These are phyloP conservation scores for Phengaris arion DNA, from an alignment of 2,888 invertebrate genomes.

Conservation along the genomic window DNA sequence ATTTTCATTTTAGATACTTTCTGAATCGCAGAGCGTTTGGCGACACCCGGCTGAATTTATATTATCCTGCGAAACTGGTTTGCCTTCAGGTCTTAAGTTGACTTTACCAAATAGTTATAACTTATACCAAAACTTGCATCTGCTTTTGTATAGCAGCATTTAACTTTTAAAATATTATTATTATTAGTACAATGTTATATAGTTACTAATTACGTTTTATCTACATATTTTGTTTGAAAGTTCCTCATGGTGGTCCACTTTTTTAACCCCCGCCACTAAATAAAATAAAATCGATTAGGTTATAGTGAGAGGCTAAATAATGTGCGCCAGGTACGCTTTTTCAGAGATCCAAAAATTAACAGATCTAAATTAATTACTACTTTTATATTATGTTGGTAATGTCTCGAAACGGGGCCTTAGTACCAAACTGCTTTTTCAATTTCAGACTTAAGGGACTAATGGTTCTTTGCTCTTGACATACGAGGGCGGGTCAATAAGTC, in stretches of 20 bases:
- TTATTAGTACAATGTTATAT: neutral
- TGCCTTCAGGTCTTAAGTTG: neutral
- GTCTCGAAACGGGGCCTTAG: neutral
- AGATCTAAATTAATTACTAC: neutral
- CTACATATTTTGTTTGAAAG: no score
- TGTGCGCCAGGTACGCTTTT: no score
- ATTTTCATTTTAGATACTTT: conserved; percentile 1
- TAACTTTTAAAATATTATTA: neutral
- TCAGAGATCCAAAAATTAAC: no score
- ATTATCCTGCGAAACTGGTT: neutral
- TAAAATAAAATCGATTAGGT: no score
- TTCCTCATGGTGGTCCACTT: no score
- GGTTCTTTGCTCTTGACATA: neutral
- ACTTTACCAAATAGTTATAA: neutral
- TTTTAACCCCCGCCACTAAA: no score
- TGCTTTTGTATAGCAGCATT: neutral
- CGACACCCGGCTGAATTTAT: neutral
- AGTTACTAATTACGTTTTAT: no score
- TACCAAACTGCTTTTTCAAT: neutral
- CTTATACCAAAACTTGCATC: neutral
- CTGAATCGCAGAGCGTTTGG: neutral
- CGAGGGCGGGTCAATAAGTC: no score
- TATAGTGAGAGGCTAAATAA: no score
- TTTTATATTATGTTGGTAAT: no score
- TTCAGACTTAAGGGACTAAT: neutral